A percentile compares a stretch with the other conserved stretches of the same genome.
These are phyloP conservation scores for Onychomys torridus DNA, from an alignment of 2,797 vertebrate species.

Conservation along the genomic window DNA sequence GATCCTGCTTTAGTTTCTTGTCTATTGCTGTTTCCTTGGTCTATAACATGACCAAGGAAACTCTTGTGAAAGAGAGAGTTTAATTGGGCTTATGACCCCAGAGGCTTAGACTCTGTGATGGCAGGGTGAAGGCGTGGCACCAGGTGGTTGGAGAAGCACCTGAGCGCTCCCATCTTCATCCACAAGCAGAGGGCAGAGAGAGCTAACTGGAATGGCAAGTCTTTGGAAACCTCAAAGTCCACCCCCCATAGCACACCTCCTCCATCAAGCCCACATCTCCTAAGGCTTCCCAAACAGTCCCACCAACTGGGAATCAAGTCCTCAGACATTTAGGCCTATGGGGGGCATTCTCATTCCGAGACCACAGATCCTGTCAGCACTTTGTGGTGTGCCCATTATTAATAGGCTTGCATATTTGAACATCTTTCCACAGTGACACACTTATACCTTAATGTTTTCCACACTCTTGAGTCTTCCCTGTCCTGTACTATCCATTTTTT, in stretches of 20 bases:
- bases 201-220: neutral
- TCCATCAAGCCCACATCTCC: neutral
- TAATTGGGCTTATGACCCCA: neutral
- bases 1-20: neutral
- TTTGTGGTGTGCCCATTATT: neutral
- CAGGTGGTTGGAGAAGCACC: too few relatives aligned
- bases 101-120: neutral
- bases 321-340: too few relatives aligned
- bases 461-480: neutral
- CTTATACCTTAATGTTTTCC: neutral
- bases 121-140: neutral
- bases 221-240: neutral
- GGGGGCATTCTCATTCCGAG: neutral
- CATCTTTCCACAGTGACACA: constrained; percentile 5
- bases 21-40: neutral
- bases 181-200: neutral
- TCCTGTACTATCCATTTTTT: neutral
- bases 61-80: neutral
- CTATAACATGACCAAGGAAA: neutral
- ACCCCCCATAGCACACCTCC: neutral
- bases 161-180: neutral
- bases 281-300: neutral
- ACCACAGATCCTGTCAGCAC: neutral
- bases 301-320: neutral
- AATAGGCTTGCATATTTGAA: constrained; percentile 8